Percentiles rank a stretch among this genome's conserved stretches.
These are phyloP conservation scores for Sebastes steindachneri DNA, from an alignment of 2,797 vertebrate species.

Conservation along the genomic window DNA sequence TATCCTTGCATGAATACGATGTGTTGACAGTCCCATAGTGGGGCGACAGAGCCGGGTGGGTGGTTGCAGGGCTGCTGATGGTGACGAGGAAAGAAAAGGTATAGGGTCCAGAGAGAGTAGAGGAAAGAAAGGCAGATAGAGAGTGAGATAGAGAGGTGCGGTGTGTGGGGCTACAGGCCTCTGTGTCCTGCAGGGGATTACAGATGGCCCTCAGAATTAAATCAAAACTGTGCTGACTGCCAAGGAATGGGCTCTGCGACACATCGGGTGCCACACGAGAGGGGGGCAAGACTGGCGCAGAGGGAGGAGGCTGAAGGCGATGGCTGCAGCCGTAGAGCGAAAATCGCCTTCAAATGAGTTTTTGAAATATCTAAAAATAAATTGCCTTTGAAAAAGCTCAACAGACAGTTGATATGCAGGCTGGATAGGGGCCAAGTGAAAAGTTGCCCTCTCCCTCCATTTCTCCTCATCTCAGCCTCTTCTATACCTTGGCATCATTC, in stretches of 20 bases:
- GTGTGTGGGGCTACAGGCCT: slow-evolving; percentile 45
- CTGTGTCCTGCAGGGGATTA: slow-evolving; percentile 76
- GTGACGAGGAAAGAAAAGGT: slow-evolving; percentile 43
- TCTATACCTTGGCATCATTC: slow-evolving; percentile 41
- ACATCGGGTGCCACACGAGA: slow-evolving; percentile 63
- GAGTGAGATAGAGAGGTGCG: slow-evolving; percentile 54
- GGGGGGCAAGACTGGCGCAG: slow-evolving; percentile 48
- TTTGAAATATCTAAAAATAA: slow-evolving; percentile 85
- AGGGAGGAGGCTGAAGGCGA: slow-evolving; percentile 49
- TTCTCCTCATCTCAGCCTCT: slow-evolving; percentile 55
- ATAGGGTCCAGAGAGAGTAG: slow-evolving; percentile 50
- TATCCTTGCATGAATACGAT: slow-evolving; percentile 53
- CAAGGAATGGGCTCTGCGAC: slow-evolving; percentile 71
- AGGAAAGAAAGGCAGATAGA: slow-evolving; percentile 44
- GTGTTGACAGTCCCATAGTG: slow-evolving; percentile 49
- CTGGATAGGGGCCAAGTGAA: slow-evolving; percentile 70
- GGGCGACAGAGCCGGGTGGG: slow-evolving; percentile 22
- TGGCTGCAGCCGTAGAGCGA: slow-evolving; percentile 51
- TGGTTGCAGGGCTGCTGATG: slow-evolving; percentile 14
- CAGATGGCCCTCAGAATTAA: slow-evolving; percentile 84
- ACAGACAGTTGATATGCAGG: slow-evolving; percentile 72
- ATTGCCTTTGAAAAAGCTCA: slow-evolving; percentile 81
- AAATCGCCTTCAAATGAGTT: slow-evolving; percentile 82
- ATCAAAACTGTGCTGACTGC: slow-evolving; percentile 80
- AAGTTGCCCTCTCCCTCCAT: slow-evolving; percentile 67